Evolutionary conservation across 2,113 vertebrate genomes (phyloP), one percentile per base, ranked within the genome.

Genomic region (Hirundichthys speculiger): DNA sequence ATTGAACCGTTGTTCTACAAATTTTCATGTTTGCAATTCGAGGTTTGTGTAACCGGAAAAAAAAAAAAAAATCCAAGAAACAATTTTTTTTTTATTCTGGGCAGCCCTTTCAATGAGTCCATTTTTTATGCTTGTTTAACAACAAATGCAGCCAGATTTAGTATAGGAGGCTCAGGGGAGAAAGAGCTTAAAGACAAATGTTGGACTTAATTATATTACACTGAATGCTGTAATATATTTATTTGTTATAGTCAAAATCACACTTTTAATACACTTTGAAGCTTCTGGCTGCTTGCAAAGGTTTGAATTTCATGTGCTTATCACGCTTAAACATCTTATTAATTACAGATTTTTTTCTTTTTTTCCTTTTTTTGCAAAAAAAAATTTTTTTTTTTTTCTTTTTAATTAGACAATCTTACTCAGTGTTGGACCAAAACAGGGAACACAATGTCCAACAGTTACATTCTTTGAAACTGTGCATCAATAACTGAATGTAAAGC

Each of bases 401-500:
- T 65, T 59, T 47, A n/a, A n/a, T n/a, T n/a, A n/a, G n/a, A n/a
- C n/a, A n/a, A n/a, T 34, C 30, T 34, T 34, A 9, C 11, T 34
- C 30, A 27, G 27, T 27, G 8, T 8, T 27, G 27, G 27, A 27
- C 27, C 27, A 34, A n/a, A n/a, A n/a, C n/a, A n/a, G n/a, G n/a
- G n/a, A n/a, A 34, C 30, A 7, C 30, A 6, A 34, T 34, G 6
- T 3, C 30, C 30, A 34, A 34, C 30, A 34, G 4, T 34, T 34
- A 34, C 12, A 57, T 45, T 62, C 67, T 61, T 70, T 66, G 42
- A 56, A 72, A 73, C 58, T 48, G 14, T 73, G 68, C 70, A 64
- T 66, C 76, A 85, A 53, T 77, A 77, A 83, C 57, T 78, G 79
- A 78, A 85, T 77, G 65, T 50, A 57, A 47, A 75, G 63, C 12